Evolutionary conservation across 2,888 invertebrate species (phyloP).

Genomic region (Busseola fusca): DNA sequence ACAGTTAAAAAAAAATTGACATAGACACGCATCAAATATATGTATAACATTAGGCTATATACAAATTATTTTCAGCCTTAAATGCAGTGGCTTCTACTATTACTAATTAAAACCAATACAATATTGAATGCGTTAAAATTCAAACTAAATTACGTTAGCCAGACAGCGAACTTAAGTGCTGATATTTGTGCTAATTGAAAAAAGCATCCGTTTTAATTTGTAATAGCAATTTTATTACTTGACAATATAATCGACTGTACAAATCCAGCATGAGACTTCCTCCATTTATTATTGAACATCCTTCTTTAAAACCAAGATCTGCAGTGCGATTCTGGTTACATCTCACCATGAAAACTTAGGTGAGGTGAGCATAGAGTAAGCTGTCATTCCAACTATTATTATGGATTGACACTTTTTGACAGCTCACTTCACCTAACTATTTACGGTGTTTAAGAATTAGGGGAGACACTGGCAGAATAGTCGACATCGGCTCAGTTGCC

Average conservation of each 20-base stretch:
- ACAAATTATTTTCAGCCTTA: slow-evolving; percentile 22
- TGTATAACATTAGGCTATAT: slow-evolving; percentile 29
- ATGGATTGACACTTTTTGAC: no score
- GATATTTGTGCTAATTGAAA: neutral
- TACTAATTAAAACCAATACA: slow-evolving; percentile 31
- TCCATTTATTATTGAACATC: neutral
- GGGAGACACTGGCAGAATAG: no score
- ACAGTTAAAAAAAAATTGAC: slow-evolving; percentile 10
- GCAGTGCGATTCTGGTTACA: no score
- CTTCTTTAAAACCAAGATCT: neutral
- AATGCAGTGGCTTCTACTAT: slow-evolving; percentile 10
- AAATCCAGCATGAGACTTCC: neutral
- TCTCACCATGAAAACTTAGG: no score
- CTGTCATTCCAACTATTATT: no score
- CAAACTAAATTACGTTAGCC: neutral
- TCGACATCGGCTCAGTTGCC: no score
- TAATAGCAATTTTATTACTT: slow-evolving; percentile 22
- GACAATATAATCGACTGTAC: neutral
- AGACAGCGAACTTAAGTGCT: neutral
- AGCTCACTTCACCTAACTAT: no score
- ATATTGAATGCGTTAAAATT: slow-evolving; percentile 1
- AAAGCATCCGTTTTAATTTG: slow-evolving; percentile 21
- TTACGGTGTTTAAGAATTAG: no score
- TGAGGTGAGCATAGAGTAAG: no score
- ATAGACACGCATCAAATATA: slow-evolving; percentile 25